Conservation (phyloP, 2,888 invertebrate genomes). For the Mactromeris polynyma region DNA sequence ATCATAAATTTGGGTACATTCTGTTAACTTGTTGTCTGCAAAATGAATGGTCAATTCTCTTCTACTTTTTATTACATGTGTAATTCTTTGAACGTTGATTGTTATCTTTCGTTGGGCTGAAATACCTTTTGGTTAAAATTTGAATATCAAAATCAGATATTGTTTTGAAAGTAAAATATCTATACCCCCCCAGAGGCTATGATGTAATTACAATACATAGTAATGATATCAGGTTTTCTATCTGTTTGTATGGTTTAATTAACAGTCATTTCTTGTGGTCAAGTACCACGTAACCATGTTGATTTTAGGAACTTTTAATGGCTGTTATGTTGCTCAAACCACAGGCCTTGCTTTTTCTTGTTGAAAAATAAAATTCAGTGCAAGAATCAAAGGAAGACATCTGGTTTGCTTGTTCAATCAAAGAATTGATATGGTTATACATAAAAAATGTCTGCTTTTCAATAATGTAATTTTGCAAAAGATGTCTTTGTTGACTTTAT, state of each 20-base stretch:
- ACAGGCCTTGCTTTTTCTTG: too few species aligned
- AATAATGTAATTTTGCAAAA: too few species aligned
- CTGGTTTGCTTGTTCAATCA: too few species aligned
- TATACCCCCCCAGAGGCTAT: neutral
- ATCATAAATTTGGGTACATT: neutral
- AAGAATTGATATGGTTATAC: too few species aligned
- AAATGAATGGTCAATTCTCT: neutral
- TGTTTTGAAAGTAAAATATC: neutral
- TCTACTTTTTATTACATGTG: neutral
- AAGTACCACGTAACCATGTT: too few species aligned
- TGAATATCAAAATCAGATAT: neutral
- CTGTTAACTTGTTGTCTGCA: neutral
- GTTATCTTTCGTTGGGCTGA: neutral
- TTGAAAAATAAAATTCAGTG: too few species aligned
- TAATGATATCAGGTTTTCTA: neutral
- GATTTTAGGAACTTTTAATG: too few species aligned
- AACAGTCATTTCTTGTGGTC: neutral
- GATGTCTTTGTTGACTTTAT: too few species aligned
- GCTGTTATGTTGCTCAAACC: too few species aligned
- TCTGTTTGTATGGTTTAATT: neutral
- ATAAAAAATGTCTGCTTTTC: too few species aligned
- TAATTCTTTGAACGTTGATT: neutral
- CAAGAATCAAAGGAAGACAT: too few species aligned
- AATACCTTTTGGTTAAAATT: neutral
- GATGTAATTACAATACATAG: neutral